Percentiles rank a stretch among this genome's conserved stretches.
Evolutionary conservation across 2,113 vertebrate genomes (phyloP).

Genomic region (Phrynocephalus versicolor): DNA sequence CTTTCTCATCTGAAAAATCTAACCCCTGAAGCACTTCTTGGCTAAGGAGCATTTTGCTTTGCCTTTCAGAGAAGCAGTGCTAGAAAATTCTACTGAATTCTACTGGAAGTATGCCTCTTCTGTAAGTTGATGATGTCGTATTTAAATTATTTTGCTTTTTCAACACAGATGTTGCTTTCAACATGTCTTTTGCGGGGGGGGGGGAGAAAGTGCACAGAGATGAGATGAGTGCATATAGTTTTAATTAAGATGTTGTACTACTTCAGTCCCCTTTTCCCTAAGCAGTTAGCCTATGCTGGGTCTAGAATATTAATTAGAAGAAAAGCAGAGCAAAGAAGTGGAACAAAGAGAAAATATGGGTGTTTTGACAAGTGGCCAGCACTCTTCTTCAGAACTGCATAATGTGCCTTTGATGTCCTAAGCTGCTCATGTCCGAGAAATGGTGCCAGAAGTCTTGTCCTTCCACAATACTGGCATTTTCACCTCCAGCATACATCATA

Average conservation of each 20-base stretch:
- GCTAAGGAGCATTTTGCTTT: neutral
- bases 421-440: neutral
- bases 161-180: neutral
- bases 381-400: conserved; percentile 37
- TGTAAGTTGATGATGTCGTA: neutral
- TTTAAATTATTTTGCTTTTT: neutral
- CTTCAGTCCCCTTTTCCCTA: neutral
- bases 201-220: neutral
- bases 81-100: neutral
- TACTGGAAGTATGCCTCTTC: neutral
- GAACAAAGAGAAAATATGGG: accelerated
- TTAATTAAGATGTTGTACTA: neutral
- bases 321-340: conserved; percentile 1
- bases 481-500: neutral
- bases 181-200: neutral
- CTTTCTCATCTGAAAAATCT: neutral
- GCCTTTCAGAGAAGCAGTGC: neutral
- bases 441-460: conserved; percentile 40
- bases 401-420: conserved; percentile 41
- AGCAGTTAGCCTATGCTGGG: conserved; percentile 10
- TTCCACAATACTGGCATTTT: conserved; percentile 23
- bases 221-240: neutral
- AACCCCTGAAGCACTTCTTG: neutral
- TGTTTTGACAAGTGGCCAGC: conserved; percentile 37
- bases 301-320: conserved; percentile 30